Evolutionary conservation across 2,888 invertebrate genomes (phyloP), one percentile per base, ranked within the genome.

Genomic region (Steinernema carpocapsae): DNA sequence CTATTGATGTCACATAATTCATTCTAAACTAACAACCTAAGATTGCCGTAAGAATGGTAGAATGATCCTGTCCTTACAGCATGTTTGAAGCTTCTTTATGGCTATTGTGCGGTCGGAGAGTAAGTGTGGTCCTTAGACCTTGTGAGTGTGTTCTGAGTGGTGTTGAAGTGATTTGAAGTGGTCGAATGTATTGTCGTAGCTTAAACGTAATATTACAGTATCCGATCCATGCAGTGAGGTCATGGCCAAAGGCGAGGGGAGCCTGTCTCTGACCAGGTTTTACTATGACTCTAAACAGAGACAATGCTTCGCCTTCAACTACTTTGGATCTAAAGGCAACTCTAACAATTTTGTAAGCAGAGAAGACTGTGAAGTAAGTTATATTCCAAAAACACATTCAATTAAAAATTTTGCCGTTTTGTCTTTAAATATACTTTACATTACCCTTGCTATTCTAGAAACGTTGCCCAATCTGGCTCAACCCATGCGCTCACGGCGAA

Each of bases 401-500:
- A n/a, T n/a, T n/a, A n/a, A n/a, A n/a, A n/a, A n/a, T n/a, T n/a
- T n/a, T n/a, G n/a, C n/a, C n/a, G n/a, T n/a, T n/a, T n/a, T n/a
- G n/a, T n/a, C n/a, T n/a, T n/a, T n/a, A n/a, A n/a, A n/a, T n/a
- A n/a, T n/a, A n/a, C n/a, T n/a, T n/a, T n/a, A n/a, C n/a, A n/a
- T n/a, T n/a, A n/a, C n/a, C n/a, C n/a, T n/a, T n/a, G n/a, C n/a
- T 3, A 10, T 70, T 78, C 12, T 71, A 83, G 81, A 71, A 70
- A 24, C 74, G 78, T 1, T 85, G 85, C 37, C 84, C 85, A 12
- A 82, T 84, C 12, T 85, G 85, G 85, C 70, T 79, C 19, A 85
- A 85, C 70, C 85, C 85, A 17, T 86, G 86, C 70, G 77, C 82
- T 1, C 74, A 77, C 19, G 85, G 85, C 0, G 78, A 80, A 56